Percentiles rank a stretch among this genome's conserved stretches.
These are phyloP conservation scores for Actinopyga echinites DNA, from an alignment of 53 echinoderm and acorn worm species.

Conservation along the genomic window DNA sequence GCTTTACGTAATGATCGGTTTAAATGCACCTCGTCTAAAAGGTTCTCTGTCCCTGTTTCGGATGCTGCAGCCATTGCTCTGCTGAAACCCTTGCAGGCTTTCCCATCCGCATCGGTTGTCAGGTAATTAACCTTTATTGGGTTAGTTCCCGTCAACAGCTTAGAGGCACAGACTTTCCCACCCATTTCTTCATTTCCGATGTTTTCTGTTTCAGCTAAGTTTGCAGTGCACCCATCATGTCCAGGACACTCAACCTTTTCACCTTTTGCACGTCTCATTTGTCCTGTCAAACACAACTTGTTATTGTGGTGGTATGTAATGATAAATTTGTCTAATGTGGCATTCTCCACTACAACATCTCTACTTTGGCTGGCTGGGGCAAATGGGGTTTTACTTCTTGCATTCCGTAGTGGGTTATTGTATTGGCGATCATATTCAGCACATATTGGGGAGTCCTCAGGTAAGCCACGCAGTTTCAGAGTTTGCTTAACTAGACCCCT, in stretches of 20 bases:
- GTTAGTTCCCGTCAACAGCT: constrained; percentile 15
- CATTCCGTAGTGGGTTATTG: constrained; percentile 35
- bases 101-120: constrained; percentile 13
- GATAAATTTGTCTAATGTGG: constrained; percentile 10
- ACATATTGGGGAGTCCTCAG: constrained; percentile 7
- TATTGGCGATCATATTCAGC: constrained; percentile 51
- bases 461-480: constrained; percentile 5
- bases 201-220: not conserved
- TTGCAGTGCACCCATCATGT: constrained; percentile 24
- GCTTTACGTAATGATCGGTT: constrained; percentile 19
- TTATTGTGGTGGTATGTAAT: constrained; percentile 44
- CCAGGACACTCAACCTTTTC: not conserved
- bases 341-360: constrained; percentile 43
- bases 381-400: constrained; percentile 41
- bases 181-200: constrained; percentile 27
- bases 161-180: constrained; percentile 16
- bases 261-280: not conserved
- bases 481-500: constrained; percentile 35
- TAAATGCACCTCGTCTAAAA: not conserved
- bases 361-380: constrained; percentile 52
- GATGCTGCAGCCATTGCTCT: not conserved
- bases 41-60: not conserved
- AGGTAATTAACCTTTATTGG: constrained; percentile 21
- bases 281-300: constrained; percentile 39
- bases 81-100: not conserved